Conservation (phyloP, 2,888 invertebrate genomes). For the Monopis laevigella region DNA sequence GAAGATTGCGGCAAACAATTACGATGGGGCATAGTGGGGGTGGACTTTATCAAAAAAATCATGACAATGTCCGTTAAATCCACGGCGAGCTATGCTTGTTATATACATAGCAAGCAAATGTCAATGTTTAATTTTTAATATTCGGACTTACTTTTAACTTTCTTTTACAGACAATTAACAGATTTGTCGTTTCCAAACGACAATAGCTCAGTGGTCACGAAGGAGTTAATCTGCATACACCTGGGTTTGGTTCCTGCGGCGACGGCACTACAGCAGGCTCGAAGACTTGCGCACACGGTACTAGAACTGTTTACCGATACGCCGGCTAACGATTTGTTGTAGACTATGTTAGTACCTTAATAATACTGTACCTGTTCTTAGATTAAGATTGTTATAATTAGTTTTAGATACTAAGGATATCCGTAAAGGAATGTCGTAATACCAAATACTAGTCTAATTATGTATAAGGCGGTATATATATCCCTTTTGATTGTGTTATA, state of each 20-base stretch:
- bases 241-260: constrained; percentile 83
- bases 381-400: constrained; percentile 7
- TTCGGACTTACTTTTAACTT: neutral
- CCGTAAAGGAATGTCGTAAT: too few relatives aligned
- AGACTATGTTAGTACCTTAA: too few relatives aligned
- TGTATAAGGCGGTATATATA: too few relatives aligned
- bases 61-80: too few relatives aligned
- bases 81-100: too few relatives aligned
- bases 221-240: constrained; percentile 85
- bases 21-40: too few relatives aligned
- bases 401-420: neutral
- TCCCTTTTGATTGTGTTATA: too few relatives aligned
- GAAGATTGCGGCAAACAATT: too few relatives aligned
- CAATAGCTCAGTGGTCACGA: constrained; percentile 39
- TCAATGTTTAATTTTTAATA: too few relatives aligned
- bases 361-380: constrained; percentile 38
- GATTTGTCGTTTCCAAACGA: constrained; percentile 52
- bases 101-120: too few relatives aligned
- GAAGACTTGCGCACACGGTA: constrained; percentile 82
- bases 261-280: constrained; percentile 84
- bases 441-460: too few relatives aligned
- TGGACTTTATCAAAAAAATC: too few relatives aligned
- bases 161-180: constrained; percentile 36
- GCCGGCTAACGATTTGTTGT: constrained; percentile 64
- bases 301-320: constrained; percentile 73